These are phyloP conservation scores for Hypomecis atomaria DNA, from an alignment of 2,888 invertebrate species.

Conservation along the genomic window DNA sequence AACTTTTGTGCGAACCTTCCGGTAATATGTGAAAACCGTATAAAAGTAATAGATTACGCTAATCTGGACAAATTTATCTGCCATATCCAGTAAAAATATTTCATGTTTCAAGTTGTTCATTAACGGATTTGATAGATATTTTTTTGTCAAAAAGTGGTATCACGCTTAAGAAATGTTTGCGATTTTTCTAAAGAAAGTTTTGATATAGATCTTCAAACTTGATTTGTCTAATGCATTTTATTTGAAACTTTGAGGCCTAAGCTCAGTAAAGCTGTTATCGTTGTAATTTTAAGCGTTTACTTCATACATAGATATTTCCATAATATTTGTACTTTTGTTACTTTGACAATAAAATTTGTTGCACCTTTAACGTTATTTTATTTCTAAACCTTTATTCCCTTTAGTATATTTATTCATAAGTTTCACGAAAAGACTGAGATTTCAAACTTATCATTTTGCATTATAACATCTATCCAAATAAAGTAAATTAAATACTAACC, in stretches of 20 bases:
- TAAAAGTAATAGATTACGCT: no score
- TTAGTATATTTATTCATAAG: neutral
- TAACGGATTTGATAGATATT: no score
- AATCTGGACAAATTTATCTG: no score
- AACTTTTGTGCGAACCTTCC: neutral
- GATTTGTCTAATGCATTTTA: neutral
- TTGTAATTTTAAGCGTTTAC: slow-evolving; percentile 17
- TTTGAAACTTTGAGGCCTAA: slow-evolving; percentile 11
- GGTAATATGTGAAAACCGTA: neutral
- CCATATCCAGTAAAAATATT: no score
- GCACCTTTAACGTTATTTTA: slow-evolving; percentile 53
- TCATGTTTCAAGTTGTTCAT: no score
- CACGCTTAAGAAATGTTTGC: no score
- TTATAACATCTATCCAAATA: no score
- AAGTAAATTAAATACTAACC: no score
- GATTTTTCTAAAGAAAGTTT: no score
- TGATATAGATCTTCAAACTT: neutral
- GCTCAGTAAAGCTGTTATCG: slow-evolving; percentile 8
- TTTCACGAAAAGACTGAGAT: no score
- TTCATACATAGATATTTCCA: slow-evolving; percentile 38
- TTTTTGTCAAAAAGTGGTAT: no score
- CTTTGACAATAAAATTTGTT: slow-evolving; percentile 76
- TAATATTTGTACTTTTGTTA: slow-evolving; percentile 78
- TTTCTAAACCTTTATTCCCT: slow-evolving; percentile 17
- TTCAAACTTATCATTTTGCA: no score